Evolutionary conservation across 2,888 invertebrate species (phyloP), one percentile per base, ranked within the genome.

Genomic region (Horisme vitalbata): DNA sequence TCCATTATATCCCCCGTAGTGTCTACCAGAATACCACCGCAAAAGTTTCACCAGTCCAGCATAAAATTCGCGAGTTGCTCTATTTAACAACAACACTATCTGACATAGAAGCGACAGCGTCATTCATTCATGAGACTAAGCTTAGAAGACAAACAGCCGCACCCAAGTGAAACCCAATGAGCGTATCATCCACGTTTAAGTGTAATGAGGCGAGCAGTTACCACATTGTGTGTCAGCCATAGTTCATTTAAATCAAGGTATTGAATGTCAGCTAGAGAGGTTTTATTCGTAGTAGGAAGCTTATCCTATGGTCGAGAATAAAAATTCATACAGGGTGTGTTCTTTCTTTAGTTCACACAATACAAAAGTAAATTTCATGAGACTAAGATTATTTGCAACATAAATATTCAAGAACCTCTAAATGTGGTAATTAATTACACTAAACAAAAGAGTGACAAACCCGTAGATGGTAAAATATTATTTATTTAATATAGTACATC

Each of bases 171-270:
- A 55, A 56, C 59, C 52, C 66, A 68, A 55, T 57, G 57, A 66
- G 64, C 68, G 57, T 69, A 57, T 69, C 73, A 71, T 71, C 63
- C 64, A 68, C 56, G 48, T 56, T 46, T 46, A 44, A 57, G 62
- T 52, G 63, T 66, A 75, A 75, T 75, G 75, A 72, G 61, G 47
- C 70, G 61, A 52, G 53, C 56, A 61, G 54, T 63, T 60, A 61
- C 62, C 55, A 60, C 64, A 70, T 65, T 67, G 67, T 67, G 54
- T 56, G 52, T 50, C 53, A 46, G 52, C 61, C 59, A 55, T 68
- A 61, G 51, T 59, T 66, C 63, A 63, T 55, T 56, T 35, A 21
- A 33, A 38, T 48, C 32, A 5, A 21, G 20, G 52, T 56, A 54
- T 56, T 50, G 48, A 52, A 52, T 56, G 48, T 56, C 59, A 48